Base-by-base conservation (phyloP, 2,797 vertebrate genomes). In the Apogon talboti region DNA sequence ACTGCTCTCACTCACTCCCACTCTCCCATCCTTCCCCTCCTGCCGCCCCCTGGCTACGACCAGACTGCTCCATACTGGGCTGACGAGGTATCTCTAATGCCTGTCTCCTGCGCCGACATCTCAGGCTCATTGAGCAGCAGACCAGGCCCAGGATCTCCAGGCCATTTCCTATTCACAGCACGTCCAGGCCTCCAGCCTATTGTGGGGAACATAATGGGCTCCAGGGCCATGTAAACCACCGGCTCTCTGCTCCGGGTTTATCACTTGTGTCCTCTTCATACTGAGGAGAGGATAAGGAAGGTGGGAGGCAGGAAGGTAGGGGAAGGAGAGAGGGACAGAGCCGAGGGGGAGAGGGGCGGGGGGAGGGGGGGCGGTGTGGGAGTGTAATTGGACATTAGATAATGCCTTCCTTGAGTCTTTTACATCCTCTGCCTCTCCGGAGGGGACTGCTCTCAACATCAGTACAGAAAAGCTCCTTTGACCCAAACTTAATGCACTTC, bases 121-220 rank as follows among this genome's bases (percentile, higher is more conserved):
- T 83, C 59, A 41, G 87, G 68, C 88, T 90, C 89, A 89, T 89
- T 89, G 89, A 91, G 81, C 85, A 88, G 85, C 79, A 57, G 86
- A 62, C 82, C 84, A 42, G 76, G 78, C 82, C 81, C 81, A 56
- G 79, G 72, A 90, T 84, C 85, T 86, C 84, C 84, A 83, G 78
- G 74, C 74, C 81, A 87, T 92, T 92, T 90, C 78, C 71, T 74
- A 93, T 92, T 90, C 88, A 84, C 77, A 82, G 87, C 92, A 92
- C 84, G 80, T 87, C 74, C 79, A 62, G 74, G 86, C 79, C 83
- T 86, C 73, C 78, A 82, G 83, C 86, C 87, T 81, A 85, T 90
- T 87, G 88, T 88, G 80, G 85, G 72, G 84, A 84, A 82, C 90
- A 90, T 92, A 94, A 93, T 92, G 91, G 92, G 85, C 83, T 91